Evolutionary conservation across 2,113 vertebrate genomes (phyloP).

Genomic region (Microtus pennsylvanicus): DNA sequence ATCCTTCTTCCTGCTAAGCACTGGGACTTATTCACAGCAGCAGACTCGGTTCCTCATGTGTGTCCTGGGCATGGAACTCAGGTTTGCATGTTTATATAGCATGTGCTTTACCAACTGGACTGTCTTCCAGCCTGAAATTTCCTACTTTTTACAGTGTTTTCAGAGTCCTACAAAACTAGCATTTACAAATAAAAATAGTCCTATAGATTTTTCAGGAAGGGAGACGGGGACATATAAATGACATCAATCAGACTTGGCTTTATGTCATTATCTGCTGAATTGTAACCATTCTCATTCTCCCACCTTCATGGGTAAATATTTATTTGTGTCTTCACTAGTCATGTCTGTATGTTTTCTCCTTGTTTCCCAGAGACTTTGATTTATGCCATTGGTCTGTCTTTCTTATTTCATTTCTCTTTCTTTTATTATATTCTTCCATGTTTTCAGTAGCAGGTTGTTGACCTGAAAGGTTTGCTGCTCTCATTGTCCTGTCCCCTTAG

Average conservation of each 20-base stretch:
- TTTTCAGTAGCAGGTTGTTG: neutral
- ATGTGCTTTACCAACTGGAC: neutral
- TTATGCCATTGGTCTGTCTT: neutral
- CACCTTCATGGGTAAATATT: neutral
- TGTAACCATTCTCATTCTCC: neutral
- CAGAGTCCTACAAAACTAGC: neutral
- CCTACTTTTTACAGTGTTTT: neutral
- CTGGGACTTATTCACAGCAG: neutral
- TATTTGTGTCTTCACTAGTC: neutral
- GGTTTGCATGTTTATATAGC: neutral
- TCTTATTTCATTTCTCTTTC: neutral
- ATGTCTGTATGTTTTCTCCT: neutral
- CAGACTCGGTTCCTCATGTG: neutral
- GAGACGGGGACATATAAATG: neutral
- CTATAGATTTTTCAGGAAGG: neutral
- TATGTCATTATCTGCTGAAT: too few species aligned
- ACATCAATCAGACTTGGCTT: neutral
- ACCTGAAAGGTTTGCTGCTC: neutral
- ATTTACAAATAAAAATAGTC: neutral
- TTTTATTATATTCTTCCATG: neutral
- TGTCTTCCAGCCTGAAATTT: neutral
- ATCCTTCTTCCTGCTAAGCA: neutral
- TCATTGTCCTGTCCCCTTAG: neutral
- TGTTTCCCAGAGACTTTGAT: neutral
- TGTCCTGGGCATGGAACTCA: rapidly evolving